Percentiles rank a stretch among this genome's conserved stretches.
Evolutionary conservation across 2,888 invertebrate genomes (phyloP).

Genomic region (Alentia gelatinosa): DNA sequence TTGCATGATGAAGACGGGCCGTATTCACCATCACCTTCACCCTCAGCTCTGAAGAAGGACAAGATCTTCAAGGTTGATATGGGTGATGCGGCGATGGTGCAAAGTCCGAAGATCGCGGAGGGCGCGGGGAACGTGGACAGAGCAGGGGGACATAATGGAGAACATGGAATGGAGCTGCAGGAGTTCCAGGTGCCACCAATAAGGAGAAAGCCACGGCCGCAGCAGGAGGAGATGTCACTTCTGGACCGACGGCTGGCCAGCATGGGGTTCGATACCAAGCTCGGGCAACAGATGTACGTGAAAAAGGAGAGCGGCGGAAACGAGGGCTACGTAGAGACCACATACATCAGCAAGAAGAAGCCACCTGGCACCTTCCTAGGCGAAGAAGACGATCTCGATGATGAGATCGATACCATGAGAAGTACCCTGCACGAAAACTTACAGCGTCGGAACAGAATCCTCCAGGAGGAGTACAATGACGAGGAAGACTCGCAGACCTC

Average conservation of each 20-base stretch:
- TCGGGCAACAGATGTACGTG: constrained; percentile 13
- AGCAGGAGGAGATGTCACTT: constrained; percentile 45
- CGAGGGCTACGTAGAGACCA: constrained; percentile 33
- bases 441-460: neutral
- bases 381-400: constrained; percentile 23
- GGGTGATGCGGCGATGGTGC: neutral
- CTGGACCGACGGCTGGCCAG: constrained; percentile 45
- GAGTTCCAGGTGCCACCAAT: neutral
- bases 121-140: neutral
- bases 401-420: constrained; percentile 48
- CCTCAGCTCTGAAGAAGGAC: neutral
- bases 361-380: neutral
- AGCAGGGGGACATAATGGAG: neutral
- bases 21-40: neutral
- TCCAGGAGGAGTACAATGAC: constrained; percentile 29
- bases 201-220: neutral
- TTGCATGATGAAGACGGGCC: neutral
- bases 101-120: neutral
- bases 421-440: neutral
- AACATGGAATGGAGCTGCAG: neutral
- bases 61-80: constrained; percentile 49
- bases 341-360: constrained; percentile 44
- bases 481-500: neutral
- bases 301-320: constrained; percentile 32
- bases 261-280: constrained; percentile 45